These are phyloP conservation scores for Luffia ferchaultella DNA, from an alignment of 2,888 invertebrate species.

Conservation along the genomic window DNA sequence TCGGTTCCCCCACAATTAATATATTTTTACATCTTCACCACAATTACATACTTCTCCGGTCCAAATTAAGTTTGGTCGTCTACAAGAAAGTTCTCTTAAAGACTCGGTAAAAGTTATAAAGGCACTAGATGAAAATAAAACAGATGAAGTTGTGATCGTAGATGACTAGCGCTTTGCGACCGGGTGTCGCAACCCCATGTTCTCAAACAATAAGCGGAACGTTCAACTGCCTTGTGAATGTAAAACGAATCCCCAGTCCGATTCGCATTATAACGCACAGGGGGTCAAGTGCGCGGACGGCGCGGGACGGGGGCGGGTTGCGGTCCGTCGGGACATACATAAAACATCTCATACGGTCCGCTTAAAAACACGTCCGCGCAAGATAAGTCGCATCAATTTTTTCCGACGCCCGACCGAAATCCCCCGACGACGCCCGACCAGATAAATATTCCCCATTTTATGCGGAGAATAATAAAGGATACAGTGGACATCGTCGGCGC, in stretches of 20 bases:
- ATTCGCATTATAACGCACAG: slow-evolving; percentile 2
- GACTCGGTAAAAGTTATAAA: too few species aligned
- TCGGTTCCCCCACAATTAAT: too few species aligned
- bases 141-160: not conserved
- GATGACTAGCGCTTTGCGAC: not conserved
- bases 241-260: slow-evolving; percentile 10
- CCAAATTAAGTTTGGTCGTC: too few species aligned
- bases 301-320: slow-evolving; percentile 12
- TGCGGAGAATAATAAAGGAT: slow-evolving; percentile 46
- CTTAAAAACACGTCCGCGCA: slow-evolving; percentile 33
- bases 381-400: slow-evolving; percentile 60
- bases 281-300: slow-evolving; percentile 17
- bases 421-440: slow-evolving; percentile 44
- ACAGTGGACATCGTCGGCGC: slow-evolving; percentile 1
- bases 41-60: too few species aligned
- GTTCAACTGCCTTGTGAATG: not conserved
- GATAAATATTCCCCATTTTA: slow-evolving; percentile 56
- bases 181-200: not conserved
- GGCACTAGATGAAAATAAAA: too few species aligned
- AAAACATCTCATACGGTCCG: slow-evolving; percentile 42
- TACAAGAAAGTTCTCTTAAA: too few species aligned
- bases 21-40: too few species aligned
- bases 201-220: not conserved
- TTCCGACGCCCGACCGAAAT: slow-evolving; percentile 44
- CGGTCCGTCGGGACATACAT: slow-evolving; percentile 28